phyloP scores from a whole-genome alignment of 2,113 vertebrate species.

The Desmodus rotundus region DNA sequence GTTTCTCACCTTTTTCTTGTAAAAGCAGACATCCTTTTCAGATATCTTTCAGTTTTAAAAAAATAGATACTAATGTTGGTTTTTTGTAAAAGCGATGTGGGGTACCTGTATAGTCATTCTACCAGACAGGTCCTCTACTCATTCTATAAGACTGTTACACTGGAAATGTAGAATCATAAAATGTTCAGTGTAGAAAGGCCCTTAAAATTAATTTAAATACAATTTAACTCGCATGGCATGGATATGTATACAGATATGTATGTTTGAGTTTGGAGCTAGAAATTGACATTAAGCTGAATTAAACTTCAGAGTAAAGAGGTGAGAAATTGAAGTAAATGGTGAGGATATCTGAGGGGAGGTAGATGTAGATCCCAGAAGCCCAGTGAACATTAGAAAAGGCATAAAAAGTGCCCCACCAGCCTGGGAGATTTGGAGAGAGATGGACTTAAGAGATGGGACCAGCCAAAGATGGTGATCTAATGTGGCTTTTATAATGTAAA shows the following conservation, averaged over 20 bases:
- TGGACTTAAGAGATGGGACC: background rate
- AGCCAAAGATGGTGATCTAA: background rate
- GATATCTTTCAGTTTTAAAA: background rate
- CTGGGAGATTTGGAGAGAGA: background rate
- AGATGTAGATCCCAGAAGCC: background rate
- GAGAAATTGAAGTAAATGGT: background rate
- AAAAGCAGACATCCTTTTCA: background rate
- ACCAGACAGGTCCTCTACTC: background rate
- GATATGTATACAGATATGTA: background rate
- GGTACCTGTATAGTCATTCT: background rate
- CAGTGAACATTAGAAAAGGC: background rate
- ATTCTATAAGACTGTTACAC: background rate
- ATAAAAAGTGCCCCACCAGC: background rate
- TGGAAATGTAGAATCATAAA: background rate
- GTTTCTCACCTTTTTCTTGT: background rate
- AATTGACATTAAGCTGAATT: background rate
- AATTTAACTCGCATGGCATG: background rate
- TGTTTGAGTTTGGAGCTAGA: background rate
- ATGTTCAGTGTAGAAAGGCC: background rate
- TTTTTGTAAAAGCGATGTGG: background rate
- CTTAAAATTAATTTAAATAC: background rate
- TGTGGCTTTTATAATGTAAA: background rate
- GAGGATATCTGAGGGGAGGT: background rate
- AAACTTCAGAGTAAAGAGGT: background rate
- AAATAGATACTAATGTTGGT: background rate